phyloP scores from a whole-genome alignment of 2,888 invertebrate genomes.

The Campaea margaritaria region DNA sequence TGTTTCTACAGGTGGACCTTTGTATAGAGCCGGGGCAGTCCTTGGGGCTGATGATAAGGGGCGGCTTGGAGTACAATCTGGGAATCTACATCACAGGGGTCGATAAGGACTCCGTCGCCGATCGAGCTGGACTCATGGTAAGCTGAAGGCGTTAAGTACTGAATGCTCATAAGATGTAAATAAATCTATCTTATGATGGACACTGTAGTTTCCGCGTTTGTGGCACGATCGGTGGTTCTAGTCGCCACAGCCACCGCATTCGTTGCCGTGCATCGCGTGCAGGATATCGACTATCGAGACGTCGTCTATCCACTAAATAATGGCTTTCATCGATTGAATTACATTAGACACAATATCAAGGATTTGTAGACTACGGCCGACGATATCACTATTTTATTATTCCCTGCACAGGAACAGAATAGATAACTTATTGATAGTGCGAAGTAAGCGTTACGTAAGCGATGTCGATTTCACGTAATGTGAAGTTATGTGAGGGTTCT shows the following conservation, averaged over 20 bases:
- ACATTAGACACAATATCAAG: slow-evolving; percentile 22
- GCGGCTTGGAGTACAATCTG: slow-evolving; percentile 97
- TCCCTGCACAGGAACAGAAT: slow-evolving; percentile 10
- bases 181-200: background rate
- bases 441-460: slow-evolving; percentile 18
- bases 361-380: slow-evolving; percentile 14
- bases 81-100: slow-evolving; percentile 98
- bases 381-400: slow-evolving; percentile 22
- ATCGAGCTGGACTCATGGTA: slow-evolving; percentile 95
- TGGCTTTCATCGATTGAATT: slow-evolving; percentile 17
- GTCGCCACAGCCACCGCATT: background rate
- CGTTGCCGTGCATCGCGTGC: slow-evolving; percentile 10
- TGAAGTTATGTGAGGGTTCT: slow-evolving; percentile 3
- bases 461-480: slow-evolving; percentile 9
- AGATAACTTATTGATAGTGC: background rate
- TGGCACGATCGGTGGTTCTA: background rate
- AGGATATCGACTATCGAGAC: slow-evolving; percentile 6
- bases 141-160: slow-evolving; percentile 35
- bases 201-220: background rate
- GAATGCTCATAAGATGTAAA: no score
- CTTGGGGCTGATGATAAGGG: slow-evolving; percentile 96
- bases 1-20: slow-evolving; percentile 88
- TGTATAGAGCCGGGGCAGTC: slow-evolving; percentile 96
- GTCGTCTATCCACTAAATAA: slow-evolving; percentile 7
- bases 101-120: slow-evolving; percentile 96